Conservation (phyloP, 2,888 invertebrate genomes). For the Pachliopta kotzebuea region DNA sequence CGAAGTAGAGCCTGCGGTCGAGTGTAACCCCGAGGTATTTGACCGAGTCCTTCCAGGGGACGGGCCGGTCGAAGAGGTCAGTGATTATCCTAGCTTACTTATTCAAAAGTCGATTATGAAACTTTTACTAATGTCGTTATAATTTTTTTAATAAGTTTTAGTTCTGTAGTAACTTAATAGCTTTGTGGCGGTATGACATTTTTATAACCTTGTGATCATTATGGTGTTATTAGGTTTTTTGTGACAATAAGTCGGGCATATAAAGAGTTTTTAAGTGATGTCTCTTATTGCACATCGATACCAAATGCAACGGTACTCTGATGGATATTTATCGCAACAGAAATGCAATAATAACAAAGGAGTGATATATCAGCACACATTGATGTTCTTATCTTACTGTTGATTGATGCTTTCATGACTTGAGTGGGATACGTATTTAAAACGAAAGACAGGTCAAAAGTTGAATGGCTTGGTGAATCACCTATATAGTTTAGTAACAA, state of each 20-base stretch:
- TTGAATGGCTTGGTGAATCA: slow-evolving; percentile 6
- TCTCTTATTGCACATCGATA: slow-evolving; percentile 13
- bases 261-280: slow-evolving; percentile 5
- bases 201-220: too few species aligned
- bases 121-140: too few species aligned
- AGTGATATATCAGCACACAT: slow-evolving; percentile 68
- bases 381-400: slow-evolving; percentile 59
- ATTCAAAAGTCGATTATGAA: too few species aligned
- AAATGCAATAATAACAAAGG: slow-evolving; percentile 46
- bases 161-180: too few species aligned
- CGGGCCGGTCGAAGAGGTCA: too few species aligned
- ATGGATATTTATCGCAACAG: slow-evolving; percentile 37
- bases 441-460: slow-evolving; percentile 44
- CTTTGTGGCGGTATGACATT: too few species aligned
- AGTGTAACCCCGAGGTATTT: too few species aligned
- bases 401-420: slow-evolving; percentile 69
- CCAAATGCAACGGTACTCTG: slow-evolving; percentile 18
- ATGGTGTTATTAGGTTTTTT: background rate
- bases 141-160: too few species aligned
- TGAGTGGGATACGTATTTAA: slow-evolving; percentile 44
- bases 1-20: too few species aligned
- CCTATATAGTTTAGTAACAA: background rate
- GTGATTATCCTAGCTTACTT: too few species aligned
- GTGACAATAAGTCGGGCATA: background rate
- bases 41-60: too few species aligned